phyloP scores from a whole-genome alignment of 2,797 vertebrate genomes.

The Esox masquinongy region DNA sequence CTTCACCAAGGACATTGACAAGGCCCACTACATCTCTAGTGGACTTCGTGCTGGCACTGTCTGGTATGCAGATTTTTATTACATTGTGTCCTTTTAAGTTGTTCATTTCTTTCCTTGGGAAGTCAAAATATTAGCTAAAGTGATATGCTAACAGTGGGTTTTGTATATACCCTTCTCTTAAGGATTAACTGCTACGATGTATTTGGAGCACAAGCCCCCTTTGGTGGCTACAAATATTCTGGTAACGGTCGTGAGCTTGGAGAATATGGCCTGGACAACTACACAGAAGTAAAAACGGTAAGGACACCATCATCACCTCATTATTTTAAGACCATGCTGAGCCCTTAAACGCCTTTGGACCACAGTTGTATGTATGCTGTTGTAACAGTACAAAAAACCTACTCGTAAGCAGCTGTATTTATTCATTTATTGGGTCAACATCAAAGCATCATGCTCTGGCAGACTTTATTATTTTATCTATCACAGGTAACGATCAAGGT shows the following conservation, averaged over 20 bases:
- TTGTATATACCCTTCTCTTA: slow-evolving; percentile 13
- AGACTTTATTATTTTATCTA: not conserved
- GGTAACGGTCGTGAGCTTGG: slow-evolving; percentile 90
- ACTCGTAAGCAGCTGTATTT: not conserved
- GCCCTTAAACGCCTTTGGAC: not conserved
- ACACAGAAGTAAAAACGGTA: slow-evolving; percentile 94
- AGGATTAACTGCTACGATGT: slow-evolving; percentile 96
- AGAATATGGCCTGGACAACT: slow-evolving; percentile 88
- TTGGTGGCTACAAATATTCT: slow-evolving; percentile 94
- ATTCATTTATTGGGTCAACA: not conserved
- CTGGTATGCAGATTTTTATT: slow-evolving; percentile 75
- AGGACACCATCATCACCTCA: slow-evolving; percentile 34
- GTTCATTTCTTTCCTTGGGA: not conserved
- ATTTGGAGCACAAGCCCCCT: slow-evolving; percentile 89
- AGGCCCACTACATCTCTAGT: slow-evolving; percentile 87
- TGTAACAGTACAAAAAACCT: not conserved
- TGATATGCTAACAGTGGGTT: not conserved
- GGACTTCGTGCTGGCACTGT: slow-evolving; percentile 89
- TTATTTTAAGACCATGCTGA: not conserved
- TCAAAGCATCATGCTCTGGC: not conserved
- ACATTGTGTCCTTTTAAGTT: not conserved
- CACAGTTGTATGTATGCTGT: not conserved
- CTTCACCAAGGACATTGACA: slow-evolving; percentile 90
- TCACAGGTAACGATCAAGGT: slow-evolving; percentile 88
- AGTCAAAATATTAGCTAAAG: not conserved